These are phyloP conservation scores for Python bivittatus DNA, from an alignment of 2,113 vertebrate genomes.

Conservation along the genomic window DNA sequence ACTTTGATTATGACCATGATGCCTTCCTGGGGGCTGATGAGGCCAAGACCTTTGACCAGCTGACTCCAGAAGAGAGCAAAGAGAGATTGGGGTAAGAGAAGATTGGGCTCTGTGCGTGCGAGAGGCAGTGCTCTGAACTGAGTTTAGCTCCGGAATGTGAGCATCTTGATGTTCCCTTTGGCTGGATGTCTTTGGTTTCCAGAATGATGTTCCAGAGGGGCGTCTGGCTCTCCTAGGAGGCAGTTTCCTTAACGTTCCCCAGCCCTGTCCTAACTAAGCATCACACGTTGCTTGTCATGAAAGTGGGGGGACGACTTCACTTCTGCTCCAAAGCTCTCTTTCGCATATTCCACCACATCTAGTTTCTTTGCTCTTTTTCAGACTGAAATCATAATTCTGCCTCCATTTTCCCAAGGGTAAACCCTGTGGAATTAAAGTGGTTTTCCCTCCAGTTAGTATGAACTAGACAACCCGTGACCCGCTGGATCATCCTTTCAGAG, in stretches of 20 bases:
- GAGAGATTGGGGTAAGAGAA: conserved; percentile 88
- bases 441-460: too few relatives aligned
- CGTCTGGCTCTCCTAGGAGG: too few relatives aligned
- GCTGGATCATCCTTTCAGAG: too few relatives aligned
- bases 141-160: too few relatives aligned
- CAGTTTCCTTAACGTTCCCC: neutral
- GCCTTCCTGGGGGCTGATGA: conserved; percentile 88
- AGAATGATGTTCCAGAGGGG: neutral
- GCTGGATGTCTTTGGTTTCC: neutral
- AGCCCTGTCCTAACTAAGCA: neutral
- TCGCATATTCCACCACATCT: neutral
- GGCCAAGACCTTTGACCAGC: conserved; percentile 87
- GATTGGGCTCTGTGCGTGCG: too few relatives aligned
- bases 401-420: neutral
- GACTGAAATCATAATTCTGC: neutral
- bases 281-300: neutral
- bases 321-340: neutral
- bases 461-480: too few relatives aligned
- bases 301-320: neutral
- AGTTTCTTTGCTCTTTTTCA: neutral
- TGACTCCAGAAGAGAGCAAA: conserved; percentile 90
- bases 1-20: conserved; percentile 97
- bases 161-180: neutral
- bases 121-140: too few relatives aligned
- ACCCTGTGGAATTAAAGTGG: neutral